phyloP scores from a whole-genome alignment of 2,797 vertebrate genomes.

The Gymnocypris eckloni region DNA sequence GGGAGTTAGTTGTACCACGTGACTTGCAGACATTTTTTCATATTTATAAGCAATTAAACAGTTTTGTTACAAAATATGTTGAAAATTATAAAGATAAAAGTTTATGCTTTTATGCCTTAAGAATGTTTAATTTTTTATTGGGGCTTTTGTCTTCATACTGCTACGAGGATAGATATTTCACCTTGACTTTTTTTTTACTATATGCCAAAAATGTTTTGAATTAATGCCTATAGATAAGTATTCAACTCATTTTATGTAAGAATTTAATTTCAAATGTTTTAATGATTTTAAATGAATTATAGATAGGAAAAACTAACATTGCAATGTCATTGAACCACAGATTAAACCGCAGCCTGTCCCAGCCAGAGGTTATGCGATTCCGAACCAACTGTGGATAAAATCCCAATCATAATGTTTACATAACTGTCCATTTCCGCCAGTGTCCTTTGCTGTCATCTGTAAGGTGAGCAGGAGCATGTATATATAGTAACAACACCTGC shows the following conservation, averaged over 20 bases:
- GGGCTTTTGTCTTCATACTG: background rate
- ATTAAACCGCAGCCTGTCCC: slow-evolving; percentile 1
- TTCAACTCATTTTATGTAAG: background rate
- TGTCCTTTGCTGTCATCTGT: slow-evolving; percentile 7
- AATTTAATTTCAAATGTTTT: background rate
- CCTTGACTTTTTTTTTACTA: background rate
- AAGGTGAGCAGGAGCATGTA: slow-evolving; percentile 12
- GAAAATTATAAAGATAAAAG: background rate
- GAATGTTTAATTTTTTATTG: background rate
- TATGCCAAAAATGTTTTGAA: background rate
- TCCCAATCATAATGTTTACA: slow-evolving; percentile 17
- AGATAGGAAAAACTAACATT: background rate
- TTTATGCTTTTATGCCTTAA: background rate
- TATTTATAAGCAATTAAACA: background rate
- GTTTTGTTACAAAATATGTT: background rate
- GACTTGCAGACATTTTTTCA: too few species aligned
- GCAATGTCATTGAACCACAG: background rate
- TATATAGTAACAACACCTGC: slow-evolving; percentile 44
- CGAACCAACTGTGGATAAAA: background rate
- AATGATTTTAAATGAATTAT: background rate
- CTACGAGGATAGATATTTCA: background rate
- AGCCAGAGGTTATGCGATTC: background rate
- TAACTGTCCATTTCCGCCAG: slow-evolving; percentile 1
- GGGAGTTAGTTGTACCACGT: too few species aligned
- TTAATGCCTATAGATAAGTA: background rate